These are phyloP conservation scores for Xyrichtys novacula DNA, from an alignment of 2,797 vertebrate species.

Conservation along the genomic window DNA sequence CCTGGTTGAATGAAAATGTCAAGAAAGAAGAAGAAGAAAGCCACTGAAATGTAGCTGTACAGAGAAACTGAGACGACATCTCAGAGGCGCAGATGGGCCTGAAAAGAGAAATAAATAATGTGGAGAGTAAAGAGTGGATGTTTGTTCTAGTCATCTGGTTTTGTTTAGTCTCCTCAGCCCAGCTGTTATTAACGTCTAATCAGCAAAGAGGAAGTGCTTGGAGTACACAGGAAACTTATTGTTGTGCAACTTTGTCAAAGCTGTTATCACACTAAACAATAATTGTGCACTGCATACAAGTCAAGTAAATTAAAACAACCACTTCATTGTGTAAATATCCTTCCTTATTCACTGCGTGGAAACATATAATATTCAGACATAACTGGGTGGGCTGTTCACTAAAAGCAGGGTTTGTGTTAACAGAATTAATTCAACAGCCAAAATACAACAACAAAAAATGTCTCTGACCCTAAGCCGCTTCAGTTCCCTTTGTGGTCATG, in stretches of 20 bases:
- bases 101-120: background rate
- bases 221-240: slow-evolving; percentile 73
- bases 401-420: too few species aligned
- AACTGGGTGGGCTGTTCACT: too few species aligned
- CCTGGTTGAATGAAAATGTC: background rate
- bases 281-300: background rate
- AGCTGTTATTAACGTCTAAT: slow-evolving; percentile 56
- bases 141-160: slow-evolving; percentile 3
- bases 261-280: slow-evolving; percentile 1
- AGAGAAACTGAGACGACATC: background rate
- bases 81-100: background rate
- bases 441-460: too few species aligned
- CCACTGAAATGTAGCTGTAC: background rate
- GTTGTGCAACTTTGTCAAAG: slow-evolving; percentile 39
- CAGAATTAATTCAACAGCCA: too few species aligned
- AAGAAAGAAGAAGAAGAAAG: background rate
- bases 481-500: too few species aligned
- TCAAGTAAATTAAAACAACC: too few species aligned
- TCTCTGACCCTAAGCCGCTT: too few species aligned
- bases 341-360: slow-evolving; percentile 21
- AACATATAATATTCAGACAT: background rate
- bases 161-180: slow-evolving; percentile 15
- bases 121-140: background rate
- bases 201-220: slow-evolving; percentile 58
- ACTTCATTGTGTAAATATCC: too few species aligned